Conservation (phyloP, 2,797 vertebrate species). For the Uromys caudimaculatus region DNA sequence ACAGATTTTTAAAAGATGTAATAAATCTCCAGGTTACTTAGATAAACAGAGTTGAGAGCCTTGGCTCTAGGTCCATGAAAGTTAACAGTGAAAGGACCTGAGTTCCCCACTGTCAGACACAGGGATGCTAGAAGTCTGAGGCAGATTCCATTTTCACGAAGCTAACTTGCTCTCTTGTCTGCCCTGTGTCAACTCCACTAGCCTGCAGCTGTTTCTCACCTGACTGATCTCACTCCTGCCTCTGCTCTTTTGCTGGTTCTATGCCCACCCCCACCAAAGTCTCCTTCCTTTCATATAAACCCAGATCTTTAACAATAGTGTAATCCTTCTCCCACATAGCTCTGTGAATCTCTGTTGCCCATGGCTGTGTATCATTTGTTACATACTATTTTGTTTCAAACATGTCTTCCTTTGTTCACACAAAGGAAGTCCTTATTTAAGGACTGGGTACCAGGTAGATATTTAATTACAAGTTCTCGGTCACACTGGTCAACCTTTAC, state of each 20-base stretch:
- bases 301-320: neutral
- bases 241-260: neutral
- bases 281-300: neutral
- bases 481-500: neutral
- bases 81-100: neutral
- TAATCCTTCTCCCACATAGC: neutral
- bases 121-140: neutral
- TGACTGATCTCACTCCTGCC: neutral
- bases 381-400: neutral
- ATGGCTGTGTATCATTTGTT: neutral
- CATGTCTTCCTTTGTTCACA: slow-evolving; percentile 9
- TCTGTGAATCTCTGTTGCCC: neutral
- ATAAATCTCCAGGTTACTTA: neutral
- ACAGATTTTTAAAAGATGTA: neutral
- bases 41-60: neutral
- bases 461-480: neutral
- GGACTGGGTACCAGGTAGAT: neutral
- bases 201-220: neutral
- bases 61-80: neutral
- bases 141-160: neutral
- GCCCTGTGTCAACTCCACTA: neutral
- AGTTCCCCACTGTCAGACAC: neutral
- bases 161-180: neutral
- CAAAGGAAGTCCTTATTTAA: neutral
- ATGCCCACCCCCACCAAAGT: neutral